phyloP scores from a whole-genome alignment of 2,888 invertebrate genomes.

The Deilephila elpenor region DNA sequence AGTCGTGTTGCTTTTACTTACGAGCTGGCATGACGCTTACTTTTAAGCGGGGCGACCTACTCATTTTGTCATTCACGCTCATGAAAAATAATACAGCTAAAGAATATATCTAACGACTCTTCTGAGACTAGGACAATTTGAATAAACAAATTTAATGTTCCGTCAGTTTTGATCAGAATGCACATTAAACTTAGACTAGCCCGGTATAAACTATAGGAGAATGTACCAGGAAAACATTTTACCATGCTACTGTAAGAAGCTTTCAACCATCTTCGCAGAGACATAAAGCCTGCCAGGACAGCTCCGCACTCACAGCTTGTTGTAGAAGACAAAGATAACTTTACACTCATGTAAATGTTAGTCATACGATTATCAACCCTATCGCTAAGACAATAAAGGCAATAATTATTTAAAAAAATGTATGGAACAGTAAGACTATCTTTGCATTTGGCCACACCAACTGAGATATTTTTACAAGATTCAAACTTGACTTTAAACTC shows the following conservation, averaged over 20 bases:
- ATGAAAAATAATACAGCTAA: neutral
- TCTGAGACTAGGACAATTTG: neutral
- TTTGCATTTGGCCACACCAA: conserved; percentile 47
- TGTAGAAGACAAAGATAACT: conserved; percentile 48
- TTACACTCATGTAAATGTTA: conserved; percentile 34
- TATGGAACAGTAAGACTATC: conserved; percentile 34
- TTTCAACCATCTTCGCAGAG: conserved; percentile 66
- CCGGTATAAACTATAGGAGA: conserved; percentile 39
- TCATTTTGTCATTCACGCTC: neutral
- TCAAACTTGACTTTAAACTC: conserved; percentile 43
- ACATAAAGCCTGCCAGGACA: conserved; percentile 76
- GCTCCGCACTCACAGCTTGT: conserved; percentile 71
- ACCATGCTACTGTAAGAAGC: conserved; percentile 74
- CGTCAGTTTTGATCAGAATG: conserved; percentile 2
- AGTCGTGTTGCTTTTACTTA: too few relatives aligned
- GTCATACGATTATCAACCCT: conserved; percentile 48
- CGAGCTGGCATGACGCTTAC: too few relatives aligned
- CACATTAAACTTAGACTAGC: conserved; percentile 21
- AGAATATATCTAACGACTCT: neutral
- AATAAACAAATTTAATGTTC: conserved; percentile 4
- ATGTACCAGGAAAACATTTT: conserved; percentile 67
- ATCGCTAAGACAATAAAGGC: conserved; percentile 41
- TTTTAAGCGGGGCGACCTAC: neutral
- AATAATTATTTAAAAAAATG: conserved; percentile 28
- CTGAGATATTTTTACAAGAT: conserved; percentile 44